These are phyloP conservation scores for Burhinus oedicnemus DNA, from an alignment of 2,113 vertebrate genomes.

Conservation along the genomic window DNA sequence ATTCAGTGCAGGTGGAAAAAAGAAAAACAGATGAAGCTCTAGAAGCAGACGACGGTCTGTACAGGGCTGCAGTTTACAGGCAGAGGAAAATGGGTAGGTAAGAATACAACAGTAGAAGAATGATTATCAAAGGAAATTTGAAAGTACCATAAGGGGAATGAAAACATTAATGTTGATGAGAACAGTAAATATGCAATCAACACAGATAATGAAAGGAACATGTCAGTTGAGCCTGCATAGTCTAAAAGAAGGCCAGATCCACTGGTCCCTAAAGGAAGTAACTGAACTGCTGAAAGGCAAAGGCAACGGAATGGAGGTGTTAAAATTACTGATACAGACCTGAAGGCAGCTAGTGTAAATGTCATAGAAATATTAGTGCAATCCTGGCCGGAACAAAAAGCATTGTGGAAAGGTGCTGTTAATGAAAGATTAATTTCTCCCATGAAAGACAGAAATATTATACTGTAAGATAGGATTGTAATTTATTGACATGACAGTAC, in stretches of 20 bases:
- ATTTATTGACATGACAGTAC: background rate
- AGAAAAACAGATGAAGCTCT: background rate
- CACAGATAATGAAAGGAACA: background rate
- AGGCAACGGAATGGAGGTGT: background rate
- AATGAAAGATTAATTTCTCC: background rate
- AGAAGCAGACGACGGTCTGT: background rate
- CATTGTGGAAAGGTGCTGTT: background rate
- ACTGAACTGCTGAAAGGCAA: background rate
- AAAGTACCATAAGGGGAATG: constrained; percentile 23
- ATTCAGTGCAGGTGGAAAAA: background rate
- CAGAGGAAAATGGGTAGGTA: background rate
- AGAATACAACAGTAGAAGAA: background rate
- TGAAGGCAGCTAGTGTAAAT: background rate
- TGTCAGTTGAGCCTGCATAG: background rate
- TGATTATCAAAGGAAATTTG: constrained; percentile 19
- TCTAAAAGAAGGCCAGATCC: background rate
- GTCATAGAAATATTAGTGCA: background rate
- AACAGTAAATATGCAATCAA: constrained; percentile 12
- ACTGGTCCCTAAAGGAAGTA: background rate
- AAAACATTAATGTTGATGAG: constrained; percentile 39
- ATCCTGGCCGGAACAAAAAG: background rate
- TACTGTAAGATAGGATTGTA: background rate
- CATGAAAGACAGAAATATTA: background rate
- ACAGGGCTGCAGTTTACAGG: background rate
- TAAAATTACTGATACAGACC: background rate